These are phyloP conservation scores for Tenodera sinensis DNA, from an alignment of 2,888 invertebrate species.

Conservation along the genomic window DNA sequence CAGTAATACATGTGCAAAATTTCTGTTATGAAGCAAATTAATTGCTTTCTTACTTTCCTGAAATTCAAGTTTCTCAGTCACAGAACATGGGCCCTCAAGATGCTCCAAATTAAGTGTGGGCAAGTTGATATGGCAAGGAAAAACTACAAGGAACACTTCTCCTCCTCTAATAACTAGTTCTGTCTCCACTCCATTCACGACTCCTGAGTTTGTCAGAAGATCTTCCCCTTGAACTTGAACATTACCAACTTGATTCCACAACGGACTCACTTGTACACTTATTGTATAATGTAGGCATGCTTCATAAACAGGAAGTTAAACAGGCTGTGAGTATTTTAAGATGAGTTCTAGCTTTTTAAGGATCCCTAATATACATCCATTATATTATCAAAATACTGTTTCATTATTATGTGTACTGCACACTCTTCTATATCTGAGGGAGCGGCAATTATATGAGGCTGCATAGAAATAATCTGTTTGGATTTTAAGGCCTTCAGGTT, in stretches of 20 bases:
- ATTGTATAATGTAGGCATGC: slow-evolving; percentile 41
- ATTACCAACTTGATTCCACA: slow-evolving; percentile 41
- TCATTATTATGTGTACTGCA: slow-evolving; percentile 37
- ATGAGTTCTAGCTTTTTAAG: slow-evolving; percentile 9
- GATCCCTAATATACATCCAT: slow-evolving; percentile 6
- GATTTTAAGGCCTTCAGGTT: slow-evolving; percentile 41
- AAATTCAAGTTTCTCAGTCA: slow-evolving; percentile 5
- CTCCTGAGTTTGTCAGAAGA: slow-evolving; percentile 36
- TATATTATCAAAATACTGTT: slow-evolving; percentile 11
- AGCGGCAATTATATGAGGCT: slow-evolving; percentile 37
- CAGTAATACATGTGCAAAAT: slow-evolving; percentile 39
- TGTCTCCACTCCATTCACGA: slow-evolving; percentile 37
- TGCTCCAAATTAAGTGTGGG: slow-evolving; percentile 35
- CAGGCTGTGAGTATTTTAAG: neutral
- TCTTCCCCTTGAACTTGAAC: slow-evolving; percentile 38
- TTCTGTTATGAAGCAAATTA: slow-evolving; percentile 20
- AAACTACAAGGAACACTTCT: slow-evolving; percentile 25
- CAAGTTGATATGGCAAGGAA: slow-evolving; percentile 33
- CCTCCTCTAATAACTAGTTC: slow-evolving; percentile 35
- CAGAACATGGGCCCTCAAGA: slow-evolving; percentile 30
- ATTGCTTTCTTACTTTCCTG: neutral
- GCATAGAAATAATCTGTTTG: slow-evolving; percentile 37
- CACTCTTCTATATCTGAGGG: slow-evolving; percentile 35
- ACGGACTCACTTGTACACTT: slow-evolving; percentile 39
- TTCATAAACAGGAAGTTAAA: slow-evolving; percentile 39